Percentiles rank a stretch among this genome's conserved stretches.
Conservation (phyloP, 1,140 invertebrate species). For the Gonatopus flavifemur region DNA sequence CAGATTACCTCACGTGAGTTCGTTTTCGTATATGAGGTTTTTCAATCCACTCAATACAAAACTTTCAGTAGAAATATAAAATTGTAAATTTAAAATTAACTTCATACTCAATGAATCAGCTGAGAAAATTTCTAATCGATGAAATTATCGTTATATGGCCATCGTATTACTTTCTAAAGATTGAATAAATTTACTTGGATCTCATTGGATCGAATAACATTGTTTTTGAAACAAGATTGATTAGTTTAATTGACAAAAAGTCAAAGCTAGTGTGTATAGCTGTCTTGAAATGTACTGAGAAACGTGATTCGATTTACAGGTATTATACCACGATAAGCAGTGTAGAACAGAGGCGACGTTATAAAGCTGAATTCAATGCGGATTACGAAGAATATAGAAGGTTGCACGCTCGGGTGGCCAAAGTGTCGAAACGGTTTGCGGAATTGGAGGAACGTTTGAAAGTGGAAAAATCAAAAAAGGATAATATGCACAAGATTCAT, state of each 20-base stretch:
- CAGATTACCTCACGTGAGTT: constrained; percentile 63
- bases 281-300: too few species aligned
- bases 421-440: constrained; percentile 75
- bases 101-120: too few species aligned
- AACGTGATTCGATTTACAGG: constrained; percentile 57
- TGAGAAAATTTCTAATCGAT: too few species aligned
- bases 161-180: too few species aligned
- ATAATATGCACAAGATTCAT: constrained; percentile 59
- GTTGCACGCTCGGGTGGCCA: constrained; percentile 74
- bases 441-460: constrained; percentile 69
- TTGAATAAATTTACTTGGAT: too few species aligned
- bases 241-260: too few species aligned
- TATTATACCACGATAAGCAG: constrained; percentile 77
- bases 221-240: too few species aligned
- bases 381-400: constrained; percentile 82
- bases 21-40: background rate
- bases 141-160: too few species aligned
- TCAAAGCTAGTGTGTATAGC: too few species aligned
- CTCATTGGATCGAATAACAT: too few species aligned
- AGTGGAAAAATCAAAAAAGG: constrained; percentile 53
- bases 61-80: too few species aligned
- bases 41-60: background rate
- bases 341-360: constrained; percentile 74
- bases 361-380: constrained; percentile 85
- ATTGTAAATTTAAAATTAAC: too few species aligned